phyloP scores from a whole-genome alignment of 2,113 vertebrate genomes.

The Mobula hypostoma region DNA sequence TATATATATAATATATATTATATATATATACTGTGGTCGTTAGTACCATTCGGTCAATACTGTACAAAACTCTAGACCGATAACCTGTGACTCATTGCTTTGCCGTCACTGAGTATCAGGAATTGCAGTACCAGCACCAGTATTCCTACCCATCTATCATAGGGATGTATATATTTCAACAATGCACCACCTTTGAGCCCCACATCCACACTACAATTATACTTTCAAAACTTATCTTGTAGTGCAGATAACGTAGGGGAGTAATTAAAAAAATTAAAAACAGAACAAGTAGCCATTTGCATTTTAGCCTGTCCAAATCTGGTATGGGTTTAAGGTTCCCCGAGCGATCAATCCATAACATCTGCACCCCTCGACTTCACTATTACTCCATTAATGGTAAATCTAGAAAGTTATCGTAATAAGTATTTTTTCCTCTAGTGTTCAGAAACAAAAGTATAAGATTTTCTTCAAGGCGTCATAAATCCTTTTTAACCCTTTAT shows the following conservation, averaged over 20 bases:
- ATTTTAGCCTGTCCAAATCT: conserved; percentile 35
- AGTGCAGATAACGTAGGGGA: background rate
- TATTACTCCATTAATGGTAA: conserved; percentile 52
- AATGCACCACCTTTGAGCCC: conserved; percentile 26
- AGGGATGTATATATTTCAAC: conserved; percentile 30
- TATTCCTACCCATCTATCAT: conserved; percentile 33
- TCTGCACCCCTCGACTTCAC: conserved; percentile 31
- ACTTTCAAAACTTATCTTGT: background rate
- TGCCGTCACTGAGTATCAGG: background rate
- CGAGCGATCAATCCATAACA: conserved; percentile 25
- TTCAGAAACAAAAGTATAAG: conserved; percentile 38
- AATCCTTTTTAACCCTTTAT: conserved; percentile 32
- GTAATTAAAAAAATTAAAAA: conserved; percentile 30
- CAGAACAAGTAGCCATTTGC: conserved; percentile 33
- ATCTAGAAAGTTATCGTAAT: conserved; percentile 87
- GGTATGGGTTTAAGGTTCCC: background rate
- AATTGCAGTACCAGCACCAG: conserved; percentile 20
- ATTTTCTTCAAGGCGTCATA: conserved; percentile 33
- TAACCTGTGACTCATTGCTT: background rate
- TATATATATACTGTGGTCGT: conserved; percentile 31
- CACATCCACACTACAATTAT: conserved; percentile 32
- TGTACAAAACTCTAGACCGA: conserved; percentile 31
- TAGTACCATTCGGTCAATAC: conserved; percentile 34
- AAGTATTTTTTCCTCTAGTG: conserved; percentile 66
- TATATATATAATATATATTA: conserved; percentile 34